These are phyloP conservation scores for Crepidodera aurea DNA, from an alignment of 2,888 invertebrate genomes.

Conservation along the genomic window DNA sequence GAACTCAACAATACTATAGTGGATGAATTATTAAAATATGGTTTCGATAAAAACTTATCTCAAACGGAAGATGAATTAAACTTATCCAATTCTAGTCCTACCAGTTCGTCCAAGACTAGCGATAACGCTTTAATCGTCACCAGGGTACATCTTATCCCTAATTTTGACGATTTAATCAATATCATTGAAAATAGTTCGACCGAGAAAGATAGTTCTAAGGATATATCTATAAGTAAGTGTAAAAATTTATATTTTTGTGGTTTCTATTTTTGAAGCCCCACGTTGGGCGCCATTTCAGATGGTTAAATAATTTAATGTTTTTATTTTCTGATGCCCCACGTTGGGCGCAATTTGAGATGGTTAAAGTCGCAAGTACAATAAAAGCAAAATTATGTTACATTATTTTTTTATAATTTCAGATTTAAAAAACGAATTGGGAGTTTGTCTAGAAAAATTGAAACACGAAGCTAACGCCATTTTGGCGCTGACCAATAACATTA, in stretches of 20 bases:
- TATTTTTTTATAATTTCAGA: too few species aligned
- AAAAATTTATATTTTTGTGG: too few species aligned
- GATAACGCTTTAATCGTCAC: conserved; percentile 42
- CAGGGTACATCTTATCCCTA: conserved; percentile 76
- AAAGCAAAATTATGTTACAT: too few species aligned
- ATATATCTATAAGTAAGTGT: conserved; percentile 54
- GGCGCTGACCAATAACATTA: conserved; percentile 62
- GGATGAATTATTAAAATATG: conserved; percentile 67
- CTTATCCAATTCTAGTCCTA: conserved; percentile 45
- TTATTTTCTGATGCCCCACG: too few species aligned
- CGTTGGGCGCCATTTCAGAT: too few species aligned
- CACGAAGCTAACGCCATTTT: conserved; percentile 76
- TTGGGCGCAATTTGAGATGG: too few species aligned
- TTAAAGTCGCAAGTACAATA: too few species aligned
- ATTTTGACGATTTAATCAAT: conserved; percentile 68
- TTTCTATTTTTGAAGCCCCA: too few species aligned
- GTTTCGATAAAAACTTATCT: conserved; percentile 50
- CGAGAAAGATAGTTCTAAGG: conserved; percentile 64
- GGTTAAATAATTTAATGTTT: too few species aligned
- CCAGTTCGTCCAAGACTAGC: conserved; percentile 44
- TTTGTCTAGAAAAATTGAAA: conserved; percentile 72
- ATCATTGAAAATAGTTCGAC: conserved; percentile 70
- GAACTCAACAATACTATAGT: conserved; percentile 80
- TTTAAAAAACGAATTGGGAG: conserved; percentile 71
- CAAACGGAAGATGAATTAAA: conserved; percentile 47